These are phyloP conservation scores for Dufourea novaeangliae DNA, from an alignment of 1,140 invertebrate genomes.

Conservation along the genomic window DNA sequence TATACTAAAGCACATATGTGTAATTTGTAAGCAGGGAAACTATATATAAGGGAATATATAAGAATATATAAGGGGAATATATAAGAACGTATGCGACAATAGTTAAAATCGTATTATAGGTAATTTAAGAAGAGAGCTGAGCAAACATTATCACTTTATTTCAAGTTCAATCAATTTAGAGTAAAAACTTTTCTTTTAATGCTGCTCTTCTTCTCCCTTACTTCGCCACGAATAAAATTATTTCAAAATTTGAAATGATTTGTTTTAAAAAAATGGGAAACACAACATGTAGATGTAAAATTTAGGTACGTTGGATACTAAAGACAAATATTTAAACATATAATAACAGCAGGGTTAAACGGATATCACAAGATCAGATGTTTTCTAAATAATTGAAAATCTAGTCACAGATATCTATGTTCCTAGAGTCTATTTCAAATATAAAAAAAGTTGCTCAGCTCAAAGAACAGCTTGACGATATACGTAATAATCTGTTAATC, in stretches of 20 bases:
- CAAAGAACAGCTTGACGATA: slow-evolving; percentile 3
- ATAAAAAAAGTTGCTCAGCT: not conserved
- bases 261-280: too few species aligned
- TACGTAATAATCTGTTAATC: slow-evolving; percentile 4
- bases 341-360: too few species aligned
- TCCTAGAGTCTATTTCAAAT: not conserved
- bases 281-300: too few species aligned
- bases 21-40: slow-evolving; percentile 17
- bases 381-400: too few species aligned
- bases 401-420: not conserved
- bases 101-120: not conserved
- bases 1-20: not conserved
- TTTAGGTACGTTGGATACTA: too few species aligned
- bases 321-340: too few species aligned
- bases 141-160: not conserved
- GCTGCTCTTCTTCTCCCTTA: too few species aligned
- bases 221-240: too few species aligned
- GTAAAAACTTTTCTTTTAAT: too few species aligned
- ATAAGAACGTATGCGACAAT: not conserved
- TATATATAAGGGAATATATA: not conserved
- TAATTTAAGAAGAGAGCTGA: not conserved
- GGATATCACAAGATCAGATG: too few species aligned
- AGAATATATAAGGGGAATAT: slow-evolving; percentile 11
- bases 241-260: too few species aligned
- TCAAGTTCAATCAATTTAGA: not conserved